Base-by-base conservation (phyloP, 2,113 vertebrate genomes). In the Channa argus region DNA sequence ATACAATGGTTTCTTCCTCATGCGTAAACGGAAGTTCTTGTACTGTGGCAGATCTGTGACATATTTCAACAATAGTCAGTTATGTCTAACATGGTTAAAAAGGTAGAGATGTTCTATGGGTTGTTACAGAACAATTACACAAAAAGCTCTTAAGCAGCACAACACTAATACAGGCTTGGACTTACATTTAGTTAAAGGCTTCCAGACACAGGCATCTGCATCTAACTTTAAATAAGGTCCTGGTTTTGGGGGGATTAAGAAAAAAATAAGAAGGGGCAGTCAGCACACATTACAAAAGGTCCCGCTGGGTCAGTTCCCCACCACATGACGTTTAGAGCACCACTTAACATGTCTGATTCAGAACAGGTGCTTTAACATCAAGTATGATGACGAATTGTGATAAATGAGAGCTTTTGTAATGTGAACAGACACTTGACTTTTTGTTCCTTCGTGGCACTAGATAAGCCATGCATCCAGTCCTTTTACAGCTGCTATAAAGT, bases 281-380 rank as follows among this genome's bases (percentile, higher is more conserved):
- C 62, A 59, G 53, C 54, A 15, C 82, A 66, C 73, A 74, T 74
- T 76, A 65, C 74, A 82, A 80, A 88, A 51, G 64, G 58, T 74
- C 70, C 82, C 84, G 56, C 46, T 38, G 85, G 83, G 79, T 88
- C 83, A 75, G 9, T 80, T 76, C 78, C 59, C 5, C 51, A 56
- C 43, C 72, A 54, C 63, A 53, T 59, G 79, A 73, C 60, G 66
- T 80, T 80, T 59, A 66, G 59, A 86, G 82, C 52, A 74, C 79
- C 87, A 76, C 85, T 89, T 86, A 73, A 83, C 63, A 51, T n/a
- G 79, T 74, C 71, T 72, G 80, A 74, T 72, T 75, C 75, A 44
- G 47, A 74, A 79, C 77, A 74, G 74, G 78, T 61, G 81, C 85
- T 89, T 69, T 59, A 54, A 67, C 74, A 61, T 72, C 61, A 66